phyloP scores from a whole-genome alignment of 1,140 invertebrate species.

The Eriosoma lanigerum region DNA sequence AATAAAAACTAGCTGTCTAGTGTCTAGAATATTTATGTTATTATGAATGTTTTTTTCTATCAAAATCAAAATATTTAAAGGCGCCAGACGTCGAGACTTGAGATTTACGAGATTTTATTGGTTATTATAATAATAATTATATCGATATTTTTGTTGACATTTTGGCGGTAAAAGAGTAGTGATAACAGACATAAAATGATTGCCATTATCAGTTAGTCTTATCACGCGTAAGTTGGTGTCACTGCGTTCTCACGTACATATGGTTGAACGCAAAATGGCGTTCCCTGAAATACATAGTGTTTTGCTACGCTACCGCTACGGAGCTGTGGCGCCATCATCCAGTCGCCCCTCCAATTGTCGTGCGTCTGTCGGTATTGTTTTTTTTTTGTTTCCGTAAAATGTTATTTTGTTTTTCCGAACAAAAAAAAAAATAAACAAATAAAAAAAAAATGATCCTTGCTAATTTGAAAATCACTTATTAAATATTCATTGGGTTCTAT shows the following conservation, averaged over 20 bases:
- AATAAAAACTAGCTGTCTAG: too few relatives aligned
- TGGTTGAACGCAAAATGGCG: conserved; percentile 50
- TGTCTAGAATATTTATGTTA: too few relatives aligned
- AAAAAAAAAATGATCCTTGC: conserved; percentile 19
- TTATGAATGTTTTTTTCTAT: too few relatives aligned
- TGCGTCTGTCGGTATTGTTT: conserved; percentile 13
- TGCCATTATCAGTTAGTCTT: not conserved
- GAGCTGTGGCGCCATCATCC: not conserved
- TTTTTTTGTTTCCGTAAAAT: conserved; percentile 17
- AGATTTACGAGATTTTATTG: too few relatives aligned
- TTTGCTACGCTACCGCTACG: too few relatives aligned
- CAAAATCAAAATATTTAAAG: too few relatives aligned
- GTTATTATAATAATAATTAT: too few relatives aligned
- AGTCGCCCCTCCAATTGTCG: not conserved
- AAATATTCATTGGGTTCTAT: not conserved
- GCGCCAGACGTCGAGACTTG: too few relatives aligned
- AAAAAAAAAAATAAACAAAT: not conserved
- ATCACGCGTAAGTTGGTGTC: not conserved
- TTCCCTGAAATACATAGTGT: conserved; percentile 27
- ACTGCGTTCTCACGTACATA: conserved; percentile 26
- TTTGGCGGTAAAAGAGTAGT: conserved; percentile 16
- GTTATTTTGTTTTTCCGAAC: conserved; percentile 1
- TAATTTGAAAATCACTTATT: conserved; percentile 12
- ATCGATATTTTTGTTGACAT: too few relatives aligned
- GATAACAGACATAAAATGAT: not conserved